phyloP scores from a whole-genome alignment of 2,797 vertebrate species.

The Pterois miles region DNA sequence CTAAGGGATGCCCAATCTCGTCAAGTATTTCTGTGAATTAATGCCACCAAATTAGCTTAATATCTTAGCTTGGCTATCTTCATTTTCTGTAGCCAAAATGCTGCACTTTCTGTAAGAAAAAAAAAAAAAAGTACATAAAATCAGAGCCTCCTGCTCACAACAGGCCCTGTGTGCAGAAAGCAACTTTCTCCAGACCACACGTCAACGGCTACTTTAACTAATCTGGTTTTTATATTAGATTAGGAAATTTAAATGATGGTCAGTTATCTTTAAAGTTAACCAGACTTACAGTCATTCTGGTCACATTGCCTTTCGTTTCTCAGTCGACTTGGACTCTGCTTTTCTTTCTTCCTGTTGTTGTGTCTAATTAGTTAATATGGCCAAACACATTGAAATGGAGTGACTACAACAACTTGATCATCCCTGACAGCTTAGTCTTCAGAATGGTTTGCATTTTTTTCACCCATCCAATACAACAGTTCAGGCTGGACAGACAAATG shows the following conservation, averaged over 20 bases:
- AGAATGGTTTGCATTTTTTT: not conserved
- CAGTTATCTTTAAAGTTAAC: not conserved
- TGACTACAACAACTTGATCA: not conserved
- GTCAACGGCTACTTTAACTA: slow-evolving; percentile 20
- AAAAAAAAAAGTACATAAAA: not conserved
- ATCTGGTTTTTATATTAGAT: slow-evolving; percentile 39
- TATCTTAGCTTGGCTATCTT: too few species aligned
- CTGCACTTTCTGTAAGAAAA: not conserved
- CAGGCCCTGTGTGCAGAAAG: not conserved
- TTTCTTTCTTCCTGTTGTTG: not conserved
- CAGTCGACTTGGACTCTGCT: not conserved
- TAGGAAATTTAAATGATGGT: slow-evolving; percentile 9
- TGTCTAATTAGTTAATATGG: not conserved
- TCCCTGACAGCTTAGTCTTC: not conserved
- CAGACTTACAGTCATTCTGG: not conserved
- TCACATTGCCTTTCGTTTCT: not conserved
- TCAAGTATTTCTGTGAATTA: not conserved
- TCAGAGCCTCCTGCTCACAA: not conserved
- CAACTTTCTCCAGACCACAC: slow-evolving; percentile 5
- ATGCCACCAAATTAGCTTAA: not conserved
- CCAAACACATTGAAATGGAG: not conserved
- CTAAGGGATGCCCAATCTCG: not conserved
- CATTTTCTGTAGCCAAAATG: not conserved
- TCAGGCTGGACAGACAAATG: not conserved
- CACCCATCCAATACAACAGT: not conserved